These are phyloP conservation scores for Channa maculata DNA, from an alignment of 2,113 vertebrate species.

Conservation along the genomic window DNA sequence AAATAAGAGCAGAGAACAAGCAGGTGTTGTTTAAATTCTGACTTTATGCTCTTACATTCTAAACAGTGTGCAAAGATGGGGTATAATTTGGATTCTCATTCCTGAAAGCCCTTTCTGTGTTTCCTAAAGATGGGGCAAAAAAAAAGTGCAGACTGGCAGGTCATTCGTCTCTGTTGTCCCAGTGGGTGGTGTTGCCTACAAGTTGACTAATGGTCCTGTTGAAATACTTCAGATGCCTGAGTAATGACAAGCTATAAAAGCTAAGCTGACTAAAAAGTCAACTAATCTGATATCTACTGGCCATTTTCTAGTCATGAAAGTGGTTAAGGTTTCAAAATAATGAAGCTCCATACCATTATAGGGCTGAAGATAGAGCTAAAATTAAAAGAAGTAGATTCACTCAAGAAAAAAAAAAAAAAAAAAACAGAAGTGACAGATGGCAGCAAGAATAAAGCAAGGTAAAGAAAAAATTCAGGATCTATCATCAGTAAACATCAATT, in stretches of 20 bases:
- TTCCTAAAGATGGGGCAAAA: constrained; percentile 64
- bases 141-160: constrained; percentile 63
- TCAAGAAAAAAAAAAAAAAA: constrained; percentile 6
- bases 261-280: constrained; percentile 72
- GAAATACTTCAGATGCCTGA: constrained; percentile 75
- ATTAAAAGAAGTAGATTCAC: neutral
- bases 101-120: constrained; percentile 56
- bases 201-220: constrained; percentile 75
- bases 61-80: constrained; percentile 49
- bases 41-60: constrained; percentile 27
- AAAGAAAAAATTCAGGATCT: constrained; percentile 31
- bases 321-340: constrained; percentile 36
- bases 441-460: constrained; percentile 18
- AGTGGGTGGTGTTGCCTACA: constrained; percentile 71
- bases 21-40: constrained; percentile 47
- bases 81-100: constrained; percentile 37
- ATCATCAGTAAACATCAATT: constrained; percentile 33
- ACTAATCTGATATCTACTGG: constrained; percentile 65
- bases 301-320: constrained; percentile 41
- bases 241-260: constrained; percentile 75
- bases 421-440: constrained; percentile 11
- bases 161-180: constrained; percentile 72
- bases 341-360: constrained; percentile 22
- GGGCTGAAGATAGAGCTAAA: neutral
- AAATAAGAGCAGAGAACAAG: constrained; percentile 21